Evolutionary conservation across 2,888 invertebrate genomes (phyloP), one percentile per base, ranked within the genome.

Genomic region (Cetonia aurata): DNA sequence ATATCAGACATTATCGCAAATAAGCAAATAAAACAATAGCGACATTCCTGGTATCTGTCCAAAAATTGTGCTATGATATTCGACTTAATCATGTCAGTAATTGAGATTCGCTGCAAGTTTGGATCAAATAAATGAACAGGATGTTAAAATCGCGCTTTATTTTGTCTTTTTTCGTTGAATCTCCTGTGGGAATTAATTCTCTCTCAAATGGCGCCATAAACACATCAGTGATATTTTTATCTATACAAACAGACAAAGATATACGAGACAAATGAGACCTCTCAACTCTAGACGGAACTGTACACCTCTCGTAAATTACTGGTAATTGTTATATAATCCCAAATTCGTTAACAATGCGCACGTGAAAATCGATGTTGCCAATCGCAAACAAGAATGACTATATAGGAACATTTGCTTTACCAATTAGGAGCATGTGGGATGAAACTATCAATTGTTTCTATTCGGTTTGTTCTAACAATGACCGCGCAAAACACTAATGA

Each of bases 1-100:
- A 60, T 46, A 60, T 60, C 46, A 60, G 60, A 60, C 60, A 19
- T 60, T 46, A 60, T 60, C 31, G 31, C 31, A 46, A 60, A 31
- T 25, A 25, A 3, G 4, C 25, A 4, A 25, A 25, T 46, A 46
- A 46, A 60, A 60, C 60, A 60, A 60, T 48, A 60, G 46, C 46
- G 6, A 56, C 37, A 37, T 33, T 12, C n/a, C 33, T n/a, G 37
- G 6, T 56, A 56, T 56, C 15, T 37, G 56, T 56, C 13, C 15
- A 13, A 37, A 56, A 56, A 56, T 25, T 25, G 25, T 25, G 25
- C 4, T 25, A n/a, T n/a, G n/a, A n/a, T n/a, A n/a, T n/a, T n/a
- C n/a, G n/a, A n/a, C n/a, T n/a, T n/a, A n/a, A n/a, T n/a, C n/a
- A n/a, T n/a, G n/a, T n/a, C n/a, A n/a, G n/a, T n/a, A n/a, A n/a